Evolutionary conservation across 2,113 vertebrate genomes (phyloP).

Genomic region (Sinocyclocheilus anshuiensis): DNA sequence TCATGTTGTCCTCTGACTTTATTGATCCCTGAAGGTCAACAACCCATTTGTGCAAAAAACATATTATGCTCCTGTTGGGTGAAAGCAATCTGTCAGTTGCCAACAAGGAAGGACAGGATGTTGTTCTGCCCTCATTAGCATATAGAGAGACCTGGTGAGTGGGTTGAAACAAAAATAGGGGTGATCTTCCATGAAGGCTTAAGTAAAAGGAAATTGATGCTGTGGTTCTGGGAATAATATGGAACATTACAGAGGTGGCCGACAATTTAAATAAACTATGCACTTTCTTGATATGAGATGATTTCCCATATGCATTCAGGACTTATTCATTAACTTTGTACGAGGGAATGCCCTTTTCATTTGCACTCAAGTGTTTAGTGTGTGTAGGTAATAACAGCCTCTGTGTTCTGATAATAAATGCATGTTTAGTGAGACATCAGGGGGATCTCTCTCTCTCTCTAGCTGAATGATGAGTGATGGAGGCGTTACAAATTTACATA

Average conservation of each 20-base stretch:
- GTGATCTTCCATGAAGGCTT: background rate
- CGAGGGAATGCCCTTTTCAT: background rate
- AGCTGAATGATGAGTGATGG: constrained; percentile 16
- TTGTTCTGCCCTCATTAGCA: constrained; percentile 27
- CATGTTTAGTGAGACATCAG: constrained; percentile 5
- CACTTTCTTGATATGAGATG: background rate
- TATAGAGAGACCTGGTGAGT: constrained; percentile 15
- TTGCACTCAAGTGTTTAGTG: background rate
- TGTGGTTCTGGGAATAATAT: constrained; percentile 6
- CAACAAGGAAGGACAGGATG: constrained; percentile 19
- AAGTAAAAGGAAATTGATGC: background rate
- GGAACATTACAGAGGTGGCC: background rate
- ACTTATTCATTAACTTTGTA: constrained; percentile 8
- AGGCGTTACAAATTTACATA: constrained; percentile 11
- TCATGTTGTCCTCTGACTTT: background rate
- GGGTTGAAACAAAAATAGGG: background rate
- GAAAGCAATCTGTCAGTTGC: constrained; percentile 2
- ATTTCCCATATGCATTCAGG: background rate
- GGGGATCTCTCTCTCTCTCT: background rate
- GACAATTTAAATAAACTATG: background rate
- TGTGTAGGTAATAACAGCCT: background rate
- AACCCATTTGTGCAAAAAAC: background rate
- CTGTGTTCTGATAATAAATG: constrained; percentile 10
- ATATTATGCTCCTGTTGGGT: background rate
- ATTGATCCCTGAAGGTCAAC: constrained; percentile 49